Evolutionary conservation across 2,113 vertebrate species (phyloP).

Genomic region (Xiphophorus couchianus): DNA sequence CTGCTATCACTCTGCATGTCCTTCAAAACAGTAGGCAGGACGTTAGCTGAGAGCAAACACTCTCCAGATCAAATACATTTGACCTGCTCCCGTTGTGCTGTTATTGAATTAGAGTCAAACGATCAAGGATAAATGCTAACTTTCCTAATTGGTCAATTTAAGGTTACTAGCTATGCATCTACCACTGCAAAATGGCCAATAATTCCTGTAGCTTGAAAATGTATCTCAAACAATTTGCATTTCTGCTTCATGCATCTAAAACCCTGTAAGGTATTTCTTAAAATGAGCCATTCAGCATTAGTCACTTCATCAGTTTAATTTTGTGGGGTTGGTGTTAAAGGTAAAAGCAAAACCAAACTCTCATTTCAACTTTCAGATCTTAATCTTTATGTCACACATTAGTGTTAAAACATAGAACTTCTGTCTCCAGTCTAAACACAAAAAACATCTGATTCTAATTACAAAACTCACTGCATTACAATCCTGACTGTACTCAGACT

Average conservation of each 20-base stretch:
- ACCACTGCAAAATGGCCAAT: not conserved
- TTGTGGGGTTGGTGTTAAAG: not conserved
- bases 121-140: not conserved
- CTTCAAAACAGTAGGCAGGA: not conserved
- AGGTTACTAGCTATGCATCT: not conserved
- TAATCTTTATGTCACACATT: not conserved
- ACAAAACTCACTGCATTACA: slow-evolving; percentile 15
- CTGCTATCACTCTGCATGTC: not conserved
- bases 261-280: not conserved
- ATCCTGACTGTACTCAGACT: slow-evolving; percentile 17
- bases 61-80: not conserved
- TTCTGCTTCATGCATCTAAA: not conserved
- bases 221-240: not conserved
- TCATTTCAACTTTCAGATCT: not conserved
- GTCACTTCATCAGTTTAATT: not conserved
- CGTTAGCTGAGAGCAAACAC: not conserved
- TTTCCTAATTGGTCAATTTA: not conserved
- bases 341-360: not conserved
- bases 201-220: no score
- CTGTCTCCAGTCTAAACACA: slow-evolving; percentile 9
- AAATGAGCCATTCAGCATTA: not conserved
- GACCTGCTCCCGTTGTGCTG: not conserved
- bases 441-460: slow-evolving; percentile 18
- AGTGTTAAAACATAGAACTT: not conserved
- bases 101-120: not conserved